Evolutionary conservation across 2,113 vertebrate species (phyloP).

Genomic region (Smithornis capensis): DNA sequence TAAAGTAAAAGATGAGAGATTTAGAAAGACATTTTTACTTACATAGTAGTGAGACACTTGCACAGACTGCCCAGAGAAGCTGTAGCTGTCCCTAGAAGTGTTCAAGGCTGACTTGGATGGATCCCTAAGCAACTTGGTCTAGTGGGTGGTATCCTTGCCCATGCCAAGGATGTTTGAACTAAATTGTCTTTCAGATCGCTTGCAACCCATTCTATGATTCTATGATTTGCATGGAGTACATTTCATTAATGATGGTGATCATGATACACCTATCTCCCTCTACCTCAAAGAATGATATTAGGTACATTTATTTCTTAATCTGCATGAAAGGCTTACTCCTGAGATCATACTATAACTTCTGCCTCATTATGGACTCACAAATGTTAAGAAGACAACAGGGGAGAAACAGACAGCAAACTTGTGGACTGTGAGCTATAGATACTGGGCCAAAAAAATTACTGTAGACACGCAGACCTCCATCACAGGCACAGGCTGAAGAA

Average conservation of each 20-base stretch:
- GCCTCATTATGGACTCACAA: not conserved
- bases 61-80: not conserved
- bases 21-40: not conserved
- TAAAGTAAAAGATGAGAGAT: not conserved
- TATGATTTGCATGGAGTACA: not conserved
- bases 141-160: not conserved
- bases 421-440: not conserved
- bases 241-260: not conserved
- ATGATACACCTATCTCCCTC: not conserved
- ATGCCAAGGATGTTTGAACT: not conserved
- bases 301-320: not conserved
- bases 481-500: not conserved
- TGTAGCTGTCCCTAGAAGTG: not conserved
- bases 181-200: not conserved
- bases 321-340: not conserved
- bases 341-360: not conserved
- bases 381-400: not conserved
- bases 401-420: not conserved
- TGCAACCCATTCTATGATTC: not conserved
- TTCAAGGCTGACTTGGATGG: not conserved
- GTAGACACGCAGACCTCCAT: not conserved
- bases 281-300: not conserved
- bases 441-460: not conserved
- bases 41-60: not conserved
- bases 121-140: not conserved